Evolutionary conservation across 1,140 invertebrate genomes (phyloP).

Genomic region (Lepidurus apus): DNA sequence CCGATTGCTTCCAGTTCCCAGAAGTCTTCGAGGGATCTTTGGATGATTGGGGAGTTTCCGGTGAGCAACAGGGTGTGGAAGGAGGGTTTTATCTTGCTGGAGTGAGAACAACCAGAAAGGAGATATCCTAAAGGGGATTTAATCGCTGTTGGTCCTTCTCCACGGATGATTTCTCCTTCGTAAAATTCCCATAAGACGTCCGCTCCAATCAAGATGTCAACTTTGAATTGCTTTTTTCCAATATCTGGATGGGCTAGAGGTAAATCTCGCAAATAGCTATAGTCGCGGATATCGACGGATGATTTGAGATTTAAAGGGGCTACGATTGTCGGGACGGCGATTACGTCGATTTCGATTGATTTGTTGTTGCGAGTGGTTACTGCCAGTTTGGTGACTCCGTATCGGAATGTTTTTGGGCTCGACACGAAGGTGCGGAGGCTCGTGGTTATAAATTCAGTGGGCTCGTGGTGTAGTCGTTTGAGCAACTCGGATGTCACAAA

Average conservation of each 20-base stretch:
- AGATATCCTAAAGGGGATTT: constrained; percentile 17
- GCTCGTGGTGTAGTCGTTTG: not conserved
- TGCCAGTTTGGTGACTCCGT: not conserved
- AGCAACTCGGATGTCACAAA: not conserved
- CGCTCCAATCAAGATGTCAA: constrained; percentile 25
- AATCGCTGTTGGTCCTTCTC: constrained; percentile 11
- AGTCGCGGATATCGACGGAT: not conserved
- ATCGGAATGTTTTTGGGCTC: not conserved
- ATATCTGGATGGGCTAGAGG: constrained; percentile 18
- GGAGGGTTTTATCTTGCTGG: not conserved
- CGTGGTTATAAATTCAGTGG: not conserved
- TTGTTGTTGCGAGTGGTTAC: not conserved
- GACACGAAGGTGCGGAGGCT: not conserved
- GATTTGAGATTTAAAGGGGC: not conserved
- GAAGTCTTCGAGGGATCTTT: not conserved
- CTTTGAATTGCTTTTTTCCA: not conserved
- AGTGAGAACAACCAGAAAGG: not conserved
- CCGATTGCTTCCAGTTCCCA: not conserved
- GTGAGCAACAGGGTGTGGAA: not conserved
- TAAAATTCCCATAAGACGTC: not conserved
- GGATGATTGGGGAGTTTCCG: not conserved
- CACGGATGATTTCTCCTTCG: not conserved
- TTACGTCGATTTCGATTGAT: not conserved
- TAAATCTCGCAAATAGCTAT: constrained; percentile 10
- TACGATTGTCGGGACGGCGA: not conserved